Evolutionary conservation across 2,113 vertebrate species (phyloP), one percentile per base, ranked within the genome.

Genomic region (Xenopus laevis): DNA sequence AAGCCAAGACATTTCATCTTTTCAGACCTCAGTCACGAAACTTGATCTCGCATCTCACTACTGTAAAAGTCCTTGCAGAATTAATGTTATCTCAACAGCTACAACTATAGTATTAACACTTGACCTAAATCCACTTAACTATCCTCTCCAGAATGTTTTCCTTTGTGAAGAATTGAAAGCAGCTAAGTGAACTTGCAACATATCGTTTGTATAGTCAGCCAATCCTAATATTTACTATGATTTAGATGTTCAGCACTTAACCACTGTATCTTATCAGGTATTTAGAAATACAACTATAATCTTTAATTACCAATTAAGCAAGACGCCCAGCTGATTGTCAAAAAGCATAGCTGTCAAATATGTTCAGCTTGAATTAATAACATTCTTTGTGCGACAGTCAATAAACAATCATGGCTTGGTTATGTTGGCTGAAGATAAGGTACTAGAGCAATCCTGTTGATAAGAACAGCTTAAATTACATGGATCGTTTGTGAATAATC

Each of bases 61-160:
- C 59, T 30, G 60, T 40, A 72, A 50, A 62, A 64, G 10, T 23
- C 71, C 30, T 72, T 64, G 60, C 47, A 64, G 62, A 72, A 53
- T 63, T 64, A 64, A 72, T 72, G 60, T 72, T 64, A 72, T 64
- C 71, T 53, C 47, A 72, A 72, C 71, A 72, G 46, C 60, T 72
- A 64, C 59, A 72, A 64, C 46, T 64, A 72, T 64, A 64, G 71
- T 72, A 72, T 72, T 72, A 72, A 72, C 71, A 72, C 71, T 72
- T 72, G 71, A 72, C 71, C 71, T 50, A 46, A 72, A 72, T 52
- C 46, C 60, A 64, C 71, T 64, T 60, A 64, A 53, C 71, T 40
- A 53, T 52, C 44, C 60, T 50, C 15, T 72, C 60, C 17, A 53
- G 59, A 64, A 72, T 63, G 46, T 53, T 72, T 64, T 63, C 46